A percentile compares a stretch with the other conserved stretches of the same genome.
Evolutionary conservation across 1,140 invertebrate genomes (phyloP).

Genomic region (Riptortus pedestris): DNA sequence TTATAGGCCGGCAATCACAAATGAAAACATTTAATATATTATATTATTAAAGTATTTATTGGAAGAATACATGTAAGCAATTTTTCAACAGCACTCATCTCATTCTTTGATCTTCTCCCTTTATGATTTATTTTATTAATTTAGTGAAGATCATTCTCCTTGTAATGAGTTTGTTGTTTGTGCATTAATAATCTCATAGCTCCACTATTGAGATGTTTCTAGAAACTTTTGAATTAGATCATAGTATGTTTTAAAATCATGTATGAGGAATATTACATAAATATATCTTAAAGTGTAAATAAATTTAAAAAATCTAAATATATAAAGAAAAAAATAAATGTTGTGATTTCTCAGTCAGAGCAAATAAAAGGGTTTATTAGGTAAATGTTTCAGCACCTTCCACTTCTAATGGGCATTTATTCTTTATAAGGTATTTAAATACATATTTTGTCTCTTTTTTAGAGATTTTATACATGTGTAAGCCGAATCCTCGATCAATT

Average conservation of each 20-base stretch:
- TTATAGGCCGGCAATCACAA: background rate
- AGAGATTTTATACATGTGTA: conserved; percentile 39
- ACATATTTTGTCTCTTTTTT: conserved; percentile 34
- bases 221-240: too few species aligned
- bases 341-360: background rate
- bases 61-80: background rate
- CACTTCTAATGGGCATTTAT: background rate
- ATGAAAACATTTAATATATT: background rate
- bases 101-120: conserved; percentile 32
- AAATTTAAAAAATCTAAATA: too few species aligned
- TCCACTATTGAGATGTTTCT: too few species aligned
- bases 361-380: background rate
- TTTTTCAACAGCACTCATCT: background rate
- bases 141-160: too few species aligned
- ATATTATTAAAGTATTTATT: background rate
- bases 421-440: conserved; percentile 9
- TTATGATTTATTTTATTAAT: too few species aligned
- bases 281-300: too few species aligned
- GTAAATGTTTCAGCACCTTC: background rate
- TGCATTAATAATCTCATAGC: too few species aligned
- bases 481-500: conserved; percentile 43
- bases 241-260: too few species aligned
- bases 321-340: background rate
- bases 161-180: too few species aligned
- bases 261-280: too few species aligned